Evolutionary conservation across 2,797 vertebrate genomes (phyloP), one percentile per base, ranked within the genome.

Genomic region (Oreonectes daqikongensis): DNA sequence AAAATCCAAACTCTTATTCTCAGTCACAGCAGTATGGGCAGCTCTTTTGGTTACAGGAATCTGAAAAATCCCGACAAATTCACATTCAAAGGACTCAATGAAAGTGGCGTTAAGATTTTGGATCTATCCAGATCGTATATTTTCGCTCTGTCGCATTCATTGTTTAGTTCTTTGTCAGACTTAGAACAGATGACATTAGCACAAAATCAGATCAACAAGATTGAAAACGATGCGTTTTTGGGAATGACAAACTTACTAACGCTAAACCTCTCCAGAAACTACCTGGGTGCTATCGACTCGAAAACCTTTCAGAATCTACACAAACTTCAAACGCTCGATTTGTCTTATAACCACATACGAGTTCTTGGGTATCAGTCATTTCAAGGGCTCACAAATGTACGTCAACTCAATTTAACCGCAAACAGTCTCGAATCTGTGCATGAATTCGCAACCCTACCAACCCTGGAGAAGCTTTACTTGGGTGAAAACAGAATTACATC

Each of bases 301-400:
- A 9, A 87, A 52, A 86, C 89, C 8, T 85, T 85, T 63, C 18
- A 42, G 3, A 90, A 90, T 12, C 86, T 95, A 1, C 60, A 0
- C 0, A 87, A 80, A 22, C 63, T 97, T 2, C 7, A 0, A 0
- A 30, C 73, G 17, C 84, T 98, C 28, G 92, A 96, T 91, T 88
- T 98, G 80, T 91, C 93, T n/a, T 66, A 91, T 81, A 98, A 97
- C 82, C 92, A 96, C 74, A 95, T 97, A 1, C 93, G 94, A 15
- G 73, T 59, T 0, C 87, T 97, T 78, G 83, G 70, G 52, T 0
- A 57, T 1, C 0, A 79, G 0, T 87, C 95, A 0, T 98, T 98
- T 87, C 72, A 3, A 0, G 82, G 78, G 2, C 90, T 97, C 72
- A 2, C 53, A 2, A 84, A 72, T 0, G 84, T 99, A 50, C 14